Percentiles rank a stretch among this genome's conserved stretches.
phyloP scores from a whole-genome alignment of 2,888 invertebrate species.

The Phorcus lineatus region DNA sequence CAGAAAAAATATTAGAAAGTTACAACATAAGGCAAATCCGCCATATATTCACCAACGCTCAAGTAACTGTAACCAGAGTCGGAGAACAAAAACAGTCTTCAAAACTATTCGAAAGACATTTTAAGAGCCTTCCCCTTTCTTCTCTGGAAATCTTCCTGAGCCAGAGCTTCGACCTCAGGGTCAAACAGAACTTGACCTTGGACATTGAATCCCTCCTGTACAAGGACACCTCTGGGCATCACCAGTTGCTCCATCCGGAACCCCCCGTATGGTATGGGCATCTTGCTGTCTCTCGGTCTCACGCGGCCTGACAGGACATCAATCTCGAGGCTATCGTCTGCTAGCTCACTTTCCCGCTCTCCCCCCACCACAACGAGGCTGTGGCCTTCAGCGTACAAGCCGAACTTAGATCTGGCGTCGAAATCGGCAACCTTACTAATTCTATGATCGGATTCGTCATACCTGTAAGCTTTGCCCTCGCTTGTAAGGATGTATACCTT shows the following conservation, averaged over 20 bases:
- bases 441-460: neutral
- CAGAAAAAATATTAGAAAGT: too few species aligned
- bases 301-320: conserved; percentile 14
- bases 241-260: conserved; percentile 27
- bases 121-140: too few species aligned
- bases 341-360: conserved; percentile 24
- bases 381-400: conserved; percentile 15
- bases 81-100: too few species aligned
- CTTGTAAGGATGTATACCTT: conserved; percentile 23
- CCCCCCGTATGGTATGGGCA: conserved; percentile 27
- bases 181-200: neutral
- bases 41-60: too few species aligned
- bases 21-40: too few species aligned
- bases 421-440: conserved; percentile 15
- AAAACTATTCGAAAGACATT: too few species aligned
- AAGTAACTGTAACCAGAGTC: too few species aligned
- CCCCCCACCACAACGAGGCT: conserved; percentile 31
- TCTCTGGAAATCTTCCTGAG: too few species aligned
- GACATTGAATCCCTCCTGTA: conserved; percentile 26
- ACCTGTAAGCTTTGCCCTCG: conserved; percentile 18
- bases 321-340: conserved; percentile 24
- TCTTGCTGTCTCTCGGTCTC: neutral
- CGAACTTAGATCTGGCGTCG: conserved; percentile 26
- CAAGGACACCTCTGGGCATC: conserved; percentile 25
- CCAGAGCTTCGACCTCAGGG: neutral